Evolutionary conservation across 1,140 invertebrate genomes (phyloP).

Genomic region (Neoseiulus cucumeris): DNA sequence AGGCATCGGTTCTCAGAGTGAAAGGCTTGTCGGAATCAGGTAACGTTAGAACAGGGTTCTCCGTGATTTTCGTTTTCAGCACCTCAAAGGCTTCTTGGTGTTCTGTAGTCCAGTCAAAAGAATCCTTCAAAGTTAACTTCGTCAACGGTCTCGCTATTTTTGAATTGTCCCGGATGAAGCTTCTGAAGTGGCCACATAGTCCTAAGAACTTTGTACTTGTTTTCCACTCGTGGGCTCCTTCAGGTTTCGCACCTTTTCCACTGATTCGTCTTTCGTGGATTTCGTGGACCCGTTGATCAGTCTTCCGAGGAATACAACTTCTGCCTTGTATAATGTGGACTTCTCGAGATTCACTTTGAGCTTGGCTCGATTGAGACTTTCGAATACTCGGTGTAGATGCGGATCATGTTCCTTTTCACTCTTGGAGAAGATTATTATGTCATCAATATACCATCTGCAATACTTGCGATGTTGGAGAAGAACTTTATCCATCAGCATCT

Average conservation of each 20-base stretch:
- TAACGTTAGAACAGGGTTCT: background rate
- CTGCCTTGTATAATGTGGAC: too few relatives aligned
- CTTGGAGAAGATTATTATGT: too few relatives aligned
- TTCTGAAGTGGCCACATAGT: background rate
- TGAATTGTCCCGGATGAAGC: constrained; percentile 3
- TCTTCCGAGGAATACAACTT: too few relatives aligned
- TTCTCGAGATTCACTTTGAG: too few relatives aligned
- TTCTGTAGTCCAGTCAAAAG: background rate
- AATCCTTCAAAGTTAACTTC: background rate
- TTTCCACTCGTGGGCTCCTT: background rate
- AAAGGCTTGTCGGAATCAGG: background rate
- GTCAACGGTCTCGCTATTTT: background rate
- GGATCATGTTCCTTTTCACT: too few relatives aligned
- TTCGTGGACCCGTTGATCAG: too few relatives aligned
- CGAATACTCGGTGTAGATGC: too few relatives aligned
- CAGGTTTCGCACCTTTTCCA: background rate
- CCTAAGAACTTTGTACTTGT: background rate
- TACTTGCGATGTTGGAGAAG: too few relatives aligned
- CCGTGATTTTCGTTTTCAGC: background rate
- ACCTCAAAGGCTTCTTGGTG: background rate
- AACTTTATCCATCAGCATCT: too few relatives aligned
- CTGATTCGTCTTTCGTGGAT: too few relatives aligned
- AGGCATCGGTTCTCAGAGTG: constrained; percentile 11
- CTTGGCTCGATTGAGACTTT: too few relatives aligned
- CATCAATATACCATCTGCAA: too few relatives aligned